Evolutionary conservation across 2,797 vertebrate genomes (phyloP), one percentile per base, ranked within the genome.

Genomic region (Hypotaenidia okinawae): DNA sequence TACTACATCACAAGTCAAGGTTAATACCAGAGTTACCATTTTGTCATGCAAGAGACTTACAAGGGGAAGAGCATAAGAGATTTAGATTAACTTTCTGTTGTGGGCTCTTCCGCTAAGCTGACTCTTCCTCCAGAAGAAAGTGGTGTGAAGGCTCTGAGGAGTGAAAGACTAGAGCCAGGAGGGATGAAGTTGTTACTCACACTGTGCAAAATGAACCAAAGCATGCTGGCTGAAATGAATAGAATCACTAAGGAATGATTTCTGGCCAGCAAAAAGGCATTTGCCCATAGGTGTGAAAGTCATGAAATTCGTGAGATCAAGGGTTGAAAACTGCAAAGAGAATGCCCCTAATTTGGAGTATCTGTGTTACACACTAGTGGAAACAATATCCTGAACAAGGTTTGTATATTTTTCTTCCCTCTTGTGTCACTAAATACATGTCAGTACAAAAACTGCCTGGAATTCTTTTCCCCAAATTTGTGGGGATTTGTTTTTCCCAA

Each of bases 401-500:
- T 66, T 35, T 90, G 33, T 64, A 3, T 77, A 45, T 87, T 82
- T 82, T 95, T 62, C 45, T 83, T n/a, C 45, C 30, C 41, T 84
- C 63, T 89, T 35, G 30, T 73, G 28, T 52, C n/a, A 69, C 22
- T 21, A 3, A 89, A 78, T 18, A 55, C 19, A 22, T 16, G 23
- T 32, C 9, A 79, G 84, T 79, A 32, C 49, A 86, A 90, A 89
- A 88, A 37, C 45, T 75, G 22, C 17, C 45, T 91, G 80, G 66
- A 90, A 77, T 89, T 25, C 43, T 92, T 74, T 89, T 7, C 25
- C 15, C 23, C 11, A 66, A 68, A 89, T 93, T 96, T 90, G 87
- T 64, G 74, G 16, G 39, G n/a, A 78, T 89, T 86, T 84, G 67
- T 47, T 89, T 93, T 93, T 93, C 49, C 83, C 54, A 74, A 84